These are phyloP conservation scores for Cacoxenus indagator DNA, from an alignment of 2,888 invertebrate genomes.

Conservation along the genomic window DNA sequence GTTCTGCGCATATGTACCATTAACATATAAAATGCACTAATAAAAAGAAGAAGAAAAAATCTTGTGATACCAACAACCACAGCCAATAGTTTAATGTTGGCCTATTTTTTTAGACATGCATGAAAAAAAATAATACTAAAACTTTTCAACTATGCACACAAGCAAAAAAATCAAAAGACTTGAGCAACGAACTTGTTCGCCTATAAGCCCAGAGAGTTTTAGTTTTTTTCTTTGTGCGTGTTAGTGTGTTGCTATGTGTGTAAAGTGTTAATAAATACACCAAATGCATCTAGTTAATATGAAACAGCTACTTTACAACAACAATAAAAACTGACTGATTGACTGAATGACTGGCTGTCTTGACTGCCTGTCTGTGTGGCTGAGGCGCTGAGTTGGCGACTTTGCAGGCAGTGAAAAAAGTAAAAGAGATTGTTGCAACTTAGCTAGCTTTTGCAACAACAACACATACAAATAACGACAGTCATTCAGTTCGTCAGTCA, in stretches of 20 bases:
- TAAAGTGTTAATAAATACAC: slow-evolving; percentile 59
- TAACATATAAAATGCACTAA: slow-evolving; percentile 10
- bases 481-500: background rate
- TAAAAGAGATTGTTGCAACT: background rate
- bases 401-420: background rate
- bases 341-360: slow-evolving; percentile 43
- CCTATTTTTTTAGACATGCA: background rate
- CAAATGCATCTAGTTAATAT: slow-evolving; percentile 58
- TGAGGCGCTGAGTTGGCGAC: slow-evolving; percentile 17
- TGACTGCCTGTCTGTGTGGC: slow-evolving; percentile 41
- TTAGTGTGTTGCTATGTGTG: slow-evolving; percentile 32
- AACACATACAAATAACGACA: background rate
- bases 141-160: slow-evolving; percentile 15
- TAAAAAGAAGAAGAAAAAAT: background rate
- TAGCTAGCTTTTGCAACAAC: slow-evolving; percentile 20
- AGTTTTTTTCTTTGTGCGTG: background rate
- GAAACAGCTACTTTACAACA: slow-evolving; percentile 35
- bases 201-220: background rate
- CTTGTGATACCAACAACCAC: background rate
- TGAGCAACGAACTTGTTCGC: slow-evolving; percentile 28
- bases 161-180: slow-evolving; percentile 26
- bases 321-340: slow-evolving; percentile 32
- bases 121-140: slow-evolving; percentile 2
- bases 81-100: background rate
- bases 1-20: too few species aligned